Conservation (phyloP, 2,797 vertebrate species). For the Leptodactylus fallax region DNA sequence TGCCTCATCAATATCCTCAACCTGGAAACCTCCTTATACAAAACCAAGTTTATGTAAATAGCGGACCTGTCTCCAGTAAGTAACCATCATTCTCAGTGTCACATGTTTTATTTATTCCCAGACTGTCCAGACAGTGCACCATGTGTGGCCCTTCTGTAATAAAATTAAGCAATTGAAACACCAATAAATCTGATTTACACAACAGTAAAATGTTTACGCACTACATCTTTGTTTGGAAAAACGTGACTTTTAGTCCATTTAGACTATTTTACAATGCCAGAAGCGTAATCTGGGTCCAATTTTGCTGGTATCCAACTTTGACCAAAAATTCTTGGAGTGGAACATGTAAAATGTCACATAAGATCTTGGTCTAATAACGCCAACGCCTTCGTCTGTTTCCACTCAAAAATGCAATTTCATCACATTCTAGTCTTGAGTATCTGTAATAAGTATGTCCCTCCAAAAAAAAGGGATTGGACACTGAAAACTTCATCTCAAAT, state of each 20-base stretch:
- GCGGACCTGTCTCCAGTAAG: too few species aligned
- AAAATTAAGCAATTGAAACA: neutral
- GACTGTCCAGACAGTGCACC: neutral
- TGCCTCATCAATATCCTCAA: too few species aligned
- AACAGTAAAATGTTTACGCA: conserved; percentile 4
- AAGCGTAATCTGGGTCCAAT: neutral
- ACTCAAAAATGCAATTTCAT: neutral
- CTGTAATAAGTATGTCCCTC: neutral
- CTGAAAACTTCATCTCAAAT: neutral
- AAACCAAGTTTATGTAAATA: too few species aligned
- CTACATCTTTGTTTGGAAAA: neutral
- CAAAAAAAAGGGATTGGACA: neutral
- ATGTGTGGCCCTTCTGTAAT: conserved; percentile 11
- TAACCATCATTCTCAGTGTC: neutral
- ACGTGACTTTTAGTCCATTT: neutral
- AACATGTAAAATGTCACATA: conserved; percentile 4
- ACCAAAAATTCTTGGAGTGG: neutral
- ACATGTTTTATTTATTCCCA: neutral
- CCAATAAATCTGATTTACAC: neutral
- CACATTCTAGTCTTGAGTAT: neutral
- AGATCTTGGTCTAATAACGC: neutral
- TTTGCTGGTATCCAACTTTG: neutral
- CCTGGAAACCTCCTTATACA: too few species aligned
- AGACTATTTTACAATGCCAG: neutral
- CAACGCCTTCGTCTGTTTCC: neutral